phyloP scores from a whole-genome alignment of 2,888 invertebrate species.

The Troglohyphantes excavatus region DNA sequence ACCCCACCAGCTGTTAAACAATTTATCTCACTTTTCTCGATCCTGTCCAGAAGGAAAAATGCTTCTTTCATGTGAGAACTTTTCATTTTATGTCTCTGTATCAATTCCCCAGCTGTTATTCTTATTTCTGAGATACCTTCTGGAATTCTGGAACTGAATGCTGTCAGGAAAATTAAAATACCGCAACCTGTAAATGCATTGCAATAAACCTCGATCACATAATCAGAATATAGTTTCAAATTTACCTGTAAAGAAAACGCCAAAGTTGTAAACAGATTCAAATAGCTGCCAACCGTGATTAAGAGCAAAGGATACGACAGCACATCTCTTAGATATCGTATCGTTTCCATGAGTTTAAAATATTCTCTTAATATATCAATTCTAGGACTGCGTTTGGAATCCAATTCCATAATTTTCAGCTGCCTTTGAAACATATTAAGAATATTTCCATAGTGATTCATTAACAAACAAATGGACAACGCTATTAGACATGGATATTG shows the following conservation, averaged over 20 bases:
- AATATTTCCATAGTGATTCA: not conserved
- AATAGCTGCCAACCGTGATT: not conserved
- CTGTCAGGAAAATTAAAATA: not conserved
- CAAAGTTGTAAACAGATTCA: not conserved
- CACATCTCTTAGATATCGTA: not conserved
- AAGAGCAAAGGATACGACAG: not conserved
- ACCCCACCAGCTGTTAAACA: not conserved
- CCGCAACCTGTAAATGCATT: too few relatives aligned
- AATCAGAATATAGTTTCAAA: too few relatives aligned
- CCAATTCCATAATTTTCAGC: not conserved
- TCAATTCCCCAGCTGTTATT: not conserved
- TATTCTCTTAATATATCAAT: not conserved
- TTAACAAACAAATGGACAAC: not conserved
- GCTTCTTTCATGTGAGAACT: not conserved
- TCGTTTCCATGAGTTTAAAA: not conserved
- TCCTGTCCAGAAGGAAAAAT: not conserved
- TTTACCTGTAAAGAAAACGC: too few relatives aligned
- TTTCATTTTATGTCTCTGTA: not conserved
- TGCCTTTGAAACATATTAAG: not conserved
- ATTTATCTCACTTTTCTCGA: not conserved
- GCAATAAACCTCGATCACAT: too few relatives aligned
- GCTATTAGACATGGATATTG: not conserved
- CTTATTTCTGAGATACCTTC: not conserved
- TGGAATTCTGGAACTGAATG: not conserved
- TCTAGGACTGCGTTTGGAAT: too few relatives aligned